Percentiles rank a stretch among this genome's conserved stretches.
Evolutionary conservation across 1,140 invertebrate genomes (phyloP).

Genomic region (Bombus pascuorum): DNA sequence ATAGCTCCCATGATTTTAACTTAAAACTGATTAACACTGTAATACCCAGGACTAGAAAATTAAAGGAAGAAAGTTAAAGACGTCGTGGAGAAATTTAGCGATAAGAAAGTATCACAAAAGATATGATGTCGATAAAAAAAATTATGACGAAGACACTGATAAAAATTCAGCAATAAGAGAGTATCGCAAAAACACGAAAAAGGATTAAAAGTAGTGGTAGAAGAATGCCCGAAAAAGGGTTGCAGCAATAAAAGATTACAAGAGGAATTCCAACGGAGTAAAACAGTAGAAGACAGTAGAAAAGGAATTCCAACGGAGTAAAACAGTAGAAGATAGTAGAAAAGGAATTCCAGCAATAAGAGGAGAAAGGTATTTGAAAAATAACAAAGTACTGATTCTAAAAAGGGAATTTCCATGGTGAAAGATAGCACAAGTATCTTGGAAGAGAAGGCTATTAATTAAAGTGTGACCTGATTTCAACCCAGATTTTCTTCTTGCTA

Average conservation of each 20-base stretch:
- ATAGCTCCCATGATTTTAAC: background rate
- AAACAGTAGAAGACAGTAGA: background rate
- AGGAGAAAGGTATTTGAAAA: too few species aligned
- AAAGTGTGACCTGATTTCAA: background rate
- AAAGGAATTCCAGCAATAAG: background rate
- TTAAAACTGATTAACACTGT: too few species aligned
- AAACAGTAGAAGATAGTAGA: background rate
- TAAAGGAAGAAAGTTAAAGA: too few species aligned
- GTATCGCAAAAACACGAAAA: rapidly evolving
- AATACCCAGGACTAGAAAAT: too few species aligned
- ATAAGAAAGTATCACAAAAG: background rate
- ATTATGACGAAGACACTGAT: background rate
- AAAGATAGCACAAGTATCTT: too few species aligned
- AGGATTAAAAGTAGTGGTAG: too few species aligned
- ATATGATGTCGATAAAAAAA: background rate
- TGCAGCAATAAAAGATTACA: too few species aligned
- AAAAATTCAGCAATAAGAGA: background rate
- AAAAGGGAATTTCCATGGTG: background rate
- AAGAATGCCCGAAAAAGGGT: too few species aligned
- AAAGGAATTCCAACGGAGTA: background rate
- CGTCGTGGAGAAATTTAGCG: background rate
- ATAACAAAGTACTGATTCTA: background rate
- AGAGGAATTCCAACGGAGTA: background rate
- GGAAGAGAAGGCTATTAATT: too few species aligned
- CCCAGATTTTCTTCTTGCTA: background rate